These are phyloP conservation scores for Poeciliopsis infans DNA, from an alignment of 2,797 vertebrate species.

Conservation along the genomic window DNA sequence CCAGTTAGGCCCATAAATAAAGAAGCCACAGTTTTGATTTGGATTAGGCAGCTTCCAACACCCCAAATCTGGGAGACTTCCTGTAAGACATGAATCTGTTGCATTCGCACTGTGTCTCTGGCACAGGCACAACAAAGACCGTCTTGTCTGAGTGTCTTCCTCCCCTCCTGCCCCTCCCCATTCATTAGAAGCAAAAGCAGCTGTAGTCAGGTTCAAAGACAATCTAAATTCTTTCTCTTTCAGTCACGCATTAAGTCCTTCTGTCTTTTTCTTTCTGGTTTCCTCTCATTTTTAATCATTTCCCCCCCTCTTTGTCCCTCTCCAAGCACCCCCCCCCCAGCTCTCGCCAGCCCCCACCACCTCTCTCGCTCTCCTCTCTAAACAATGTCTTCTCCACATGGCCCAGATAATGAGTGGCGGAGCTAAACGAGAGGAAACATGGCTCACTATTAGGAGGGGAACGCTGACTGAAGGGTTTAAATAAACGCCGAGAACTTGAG, in stretches of 20 bases:
- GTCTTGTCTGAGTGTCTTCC: constrained; percentile 65
- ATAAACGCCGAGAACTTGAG: constrained; percentile 79
- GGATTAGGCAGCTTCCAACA: constrained; percentile 42
- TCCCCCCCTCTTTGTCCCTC: constrained; percentile 39
- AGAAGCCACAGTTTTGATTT: constrained; percentile 53
- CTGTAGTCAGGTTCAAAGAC: constrained; percentile 72
- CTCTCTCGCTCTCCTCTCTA: constrained; percentile 60
- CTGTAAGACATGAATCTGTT: constrained; percentile 70
- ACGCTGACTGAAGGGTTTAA: constrained; percentile 80
- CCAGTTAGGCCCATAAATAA: constrained; percentile 51
- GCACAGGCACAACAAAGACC: constrained; percentile 63
- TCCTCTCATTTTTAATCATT: constrained; percentile 51
- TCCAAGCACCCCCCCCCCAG: constrained; percentile 29
- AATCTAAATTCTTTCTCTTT: constrained; percentile 65
- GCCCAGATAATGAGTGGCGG: constrained; percentile 78
- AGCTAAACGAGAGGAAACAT: constrained; percentile 81
- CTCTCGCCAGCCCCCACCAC: neutral
- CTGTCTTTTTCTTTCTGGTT: constrained; percentile 51
- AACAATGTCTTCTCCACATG: constrained; percentile 79
- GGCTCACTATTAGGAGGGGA: constrained; percentile 78
- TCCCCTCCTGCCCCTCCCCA: constrained; percentile 44
- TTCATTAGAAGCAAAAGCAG: constrained; percentile 70
- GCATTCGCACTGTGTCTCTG: constrained; percentile 31
- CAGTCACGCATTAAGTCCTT: constrained; percentile 63
- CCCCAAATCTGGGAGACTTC: constrained; percentile 65